Evolutionary conservation across 30 jellyfish, hydroid and myxozoan genomes (phyloP).

Genomic region (Nemopilema nomurai): DNA sequence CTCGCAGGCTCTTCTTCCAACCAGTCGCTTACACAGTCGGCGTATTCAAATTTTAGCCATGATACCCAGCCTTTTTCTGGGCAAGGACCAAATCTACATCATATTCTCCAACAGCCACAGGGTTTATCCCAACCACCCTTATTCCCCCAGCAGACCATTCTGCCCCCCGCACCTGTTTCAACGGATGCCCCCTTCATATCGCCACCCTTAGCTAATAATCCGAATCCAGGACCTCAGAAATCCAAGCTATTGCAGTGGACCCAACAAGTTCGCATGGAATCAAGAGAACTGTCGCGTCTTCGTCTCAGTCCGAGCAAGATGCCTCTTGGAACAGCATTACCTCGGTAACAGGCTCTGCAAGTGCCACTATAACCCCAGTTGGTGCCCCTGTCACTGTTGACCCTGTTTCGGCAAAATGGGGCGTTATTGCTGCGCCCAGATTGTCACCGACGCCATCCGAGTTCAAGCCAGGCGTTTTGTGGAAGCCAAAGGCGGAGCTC

Average conservation of each 20-base stretch:
- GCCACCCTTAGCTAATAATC: slow-evolving; percentile 18
- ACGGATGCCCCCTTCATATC: slow-evolving; percentile 36
- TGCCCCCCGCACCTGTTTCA: slow-evolving; percentile 26
- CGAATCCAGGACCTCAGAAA: slow-evolving; percentile 74
- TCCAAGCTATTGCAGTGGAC: slow-evolving; percentile 92
- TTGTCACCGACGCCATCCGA: slow-evolving; percentile 99
- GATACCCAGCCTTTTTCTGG: slow-evolving; percentile 14
- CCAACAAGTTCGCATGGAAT: slow-evolving; percentile 57
- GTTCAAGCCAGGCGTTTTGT: slow-evolving; percentile 97
- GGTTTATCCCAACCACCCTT: slow-evolving; percentile 9
- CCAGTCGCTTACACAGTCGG: slow-evolving; percentile 13
- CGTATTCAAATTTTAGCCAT: slow-evolving; percentile 8
- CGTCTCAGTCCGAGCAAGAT: slow-evolving; percentile 24
- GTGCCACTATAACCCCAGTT: slow-evolving; percentile 21
- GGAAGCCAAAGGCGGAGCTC: slow-evolving; percentile 92
- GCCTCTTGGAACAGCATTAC: slow-evolving; percentile 24
- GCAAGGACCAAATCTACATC: slow-evolving; percentile 54
- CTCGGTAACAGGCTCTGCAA: slow-evolving; percentile 10
- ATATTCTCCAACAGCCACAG: slow-evolving; percentile 52
- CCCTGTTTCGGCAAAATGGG: slow-evolving; percentile 99
- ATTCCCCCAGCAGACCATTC: slow-evolving; percentile 19
- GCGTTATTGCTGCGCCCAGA: slow-evolving; percentile 98
- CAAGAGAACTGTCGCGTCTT: slow-evolving; percentile 59
- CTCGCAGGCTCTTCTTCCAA: neutral
- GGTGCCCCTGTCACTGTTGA: slow-evolving; percentile 78